A percentile compares a stretch with the other conserved stretches of the same genome.
These are phyloP conservation scores for Lampris incognitus DNA, from an alignment of 2,113 vertebrate species.

Conservation along the genomic window DNA sequence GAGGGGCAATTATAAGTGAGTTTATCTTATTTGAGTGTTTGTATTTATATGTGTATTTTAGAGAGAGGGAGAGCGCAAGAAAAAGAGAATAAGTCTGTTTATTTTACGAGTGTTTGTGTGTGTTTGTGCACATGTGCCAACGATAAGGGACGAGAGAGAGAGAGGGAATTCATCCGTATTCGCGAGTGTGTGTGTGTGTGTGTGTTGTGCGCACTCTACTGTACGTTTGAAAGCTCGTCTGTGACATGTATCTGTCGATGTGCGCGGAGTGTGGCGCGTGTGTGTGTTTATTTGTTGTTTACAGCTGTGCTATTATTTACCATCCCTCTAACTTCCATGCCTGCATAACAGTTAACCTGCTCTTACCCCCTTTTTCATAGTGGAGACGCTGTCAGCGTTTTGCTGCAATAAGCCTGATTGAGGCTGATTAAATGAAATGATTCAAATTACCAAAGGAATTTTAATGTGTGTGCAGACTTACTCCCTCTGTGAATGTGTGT, in stretches of 20 bases:
- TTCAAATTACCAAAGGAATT: constrained; percentile 41
- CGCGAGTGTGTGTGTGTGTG: background rate
- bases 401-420: constrained; percentile 39
- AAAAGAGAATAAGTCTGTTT: too few species aligned
- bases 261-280: background rate
- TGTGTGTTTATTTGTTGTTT: constrained; percentile 10
- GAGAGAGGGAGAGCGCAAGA: background rate
- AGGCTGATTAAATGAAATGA: constrained; percentile 42
- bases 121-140: background rate
- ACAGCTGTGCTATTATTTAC: constrained; percentile 27
- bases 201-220: background rate
- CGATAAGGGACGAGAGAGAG: background rate
- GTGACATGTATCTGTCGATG: background rate
- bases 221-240: background rate
- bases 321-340: constrained; percentile 4
- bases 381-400: constrained; percentile 20
- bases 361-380: constrained; percentile 24
- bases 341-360: constrained; percentile 21
- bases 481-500: background rate
- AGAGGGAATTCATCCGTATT: background rate
- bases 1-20: constrained; percentile 26
- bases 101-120: constrained; percentile 8
- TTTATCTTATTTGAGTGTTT: constrained; percentile 25
- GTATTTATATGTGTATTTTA: background rate
- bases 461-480: constrained; percentile 2